phyloP scores from a whole-genome alignment of 2,797 vertebrate species.

The Typhlichthys subterraneus region DNA sequence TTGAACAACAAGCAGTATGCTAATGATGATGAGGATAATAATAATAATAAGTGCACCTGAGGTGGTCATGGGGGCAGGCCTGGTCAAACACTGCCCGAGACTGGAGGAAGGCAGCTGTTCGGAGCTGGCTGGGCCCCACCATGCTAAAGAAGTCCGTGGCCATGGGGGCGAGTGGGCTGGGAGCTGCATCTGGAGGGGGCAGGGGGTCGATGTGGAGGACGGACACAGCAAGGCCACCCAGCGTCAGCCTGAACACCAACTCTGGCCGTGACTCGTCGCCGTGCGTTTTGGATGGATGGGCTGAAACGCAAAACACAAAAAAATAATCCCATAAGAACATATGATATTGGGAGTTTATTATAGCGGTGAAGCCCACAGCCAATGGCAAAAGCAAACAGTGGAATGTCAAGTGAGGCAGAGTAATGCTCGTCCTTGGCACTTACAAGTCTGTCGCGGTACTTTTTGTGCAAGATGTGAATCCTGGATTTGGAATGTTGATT shows the following conservation, averaged over 20 bases:
- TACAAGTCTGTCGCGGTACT: constrained; percentile 85
- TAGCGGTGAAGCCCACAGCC: background rate
- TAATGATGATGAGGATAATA: background rate
- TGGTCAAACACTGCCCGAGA: constrained; percentile 87
- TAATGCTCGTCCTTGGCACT: constrained; percentile 49
- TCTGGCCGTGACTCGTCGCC: constrained; percentile 95
- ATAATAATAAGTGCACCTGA: constrained; percentile 80
- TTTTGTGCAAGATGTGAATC: constrained; percentile 77
- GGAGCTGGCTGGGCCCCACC: constrained; percentile 80
- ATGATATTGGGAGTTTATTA: background rate
- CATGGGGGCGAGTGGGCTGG: constrained; percentile 88
- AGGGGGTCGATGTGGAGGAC: constrained; percentile 98
- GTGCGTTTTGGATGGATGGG: constrained; percentile 87
- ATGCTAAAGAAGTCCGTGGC: constrained; percentile 89
- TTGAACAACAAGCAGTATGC: background rate
- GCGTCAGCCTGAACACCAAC: constrained; percentile 85
- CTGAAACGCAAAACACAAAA: constrained; percentile 71
- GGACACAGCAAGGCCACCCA: constrained; percentile 86
- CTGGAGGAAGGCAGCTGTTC: constrained; percentile 82
- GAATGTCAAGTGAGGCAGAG: background rate
- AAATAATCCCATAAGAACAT: background rate
- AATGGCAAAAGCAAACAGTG: background rate
- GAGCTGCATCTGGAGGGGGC: constrained; percentile 87
- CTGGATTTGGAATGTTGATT: constrained; percentile 70
- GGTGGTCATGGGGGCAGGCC: constrained; percentile 95